A percentile compares a stretch with the other conserved stretches of the same genome.
phyloP scores from a whole-genome alignment of 2,113 vertebrate genomes.

The Poicephalus meyeri region DNA sequence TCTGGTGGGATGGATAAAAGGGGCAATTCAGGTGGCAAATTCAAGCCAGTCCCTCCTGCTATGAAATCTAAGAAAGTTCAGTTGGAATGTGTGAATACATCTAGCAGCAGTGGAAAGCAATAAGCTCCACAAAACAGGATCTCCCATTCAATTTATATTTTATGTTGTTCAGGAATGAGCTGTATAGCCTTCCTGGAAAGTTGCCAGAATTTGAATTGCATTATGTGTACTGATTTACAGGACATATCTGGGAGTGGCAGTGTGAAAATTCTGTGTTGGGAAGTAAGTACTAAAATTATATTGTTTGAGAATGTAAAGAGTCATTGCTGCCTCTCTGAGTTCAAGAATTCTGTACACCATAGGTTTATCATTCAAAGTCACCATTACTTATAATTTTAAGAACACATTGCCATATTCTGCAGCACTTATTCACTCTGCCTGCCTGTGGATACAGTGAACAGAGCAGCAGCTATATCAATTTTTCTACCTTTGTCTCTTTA shows the following conservation, averaged over 20 bases:
- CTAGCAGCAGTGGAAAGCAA: constrained; percentile 5
- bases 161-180: constrained; percentile 5
- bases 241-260: neutral
- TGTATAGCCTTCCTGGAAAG: neutral
- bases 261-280: neutral
- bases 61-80: constrained; percentile 13
- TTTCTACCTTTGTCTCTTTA: neutral
- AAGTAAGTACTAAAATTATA: neutral
- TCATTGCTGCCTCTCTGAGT: neutral
- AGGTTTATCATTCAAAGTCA: constrained; percentile 12
- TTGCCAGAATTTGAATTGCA: constrained; percentile 28
- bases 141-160: constrained; percentile 37
- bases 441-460: neutral
- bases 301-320: neutral
- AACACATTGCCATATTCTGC: neutral
- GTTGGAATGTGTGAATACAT: constrained; percentile 18
- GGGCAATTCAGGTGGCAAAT: neutral
- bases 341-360: neutral
- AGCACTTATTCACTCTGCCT: neutral
- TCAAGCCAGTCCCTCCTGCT: neutral
- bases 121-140: constrained; percentile 32
- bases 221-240: constrained; percentile 44
- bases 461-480: neutral
- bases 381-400: neutral
- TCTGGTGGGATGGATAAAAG: constrained; percentile 1